These are phyloP conservation scores for Rhimphoctona megacephalus DNA, from an alignment of 2,888 invertebrate species.

Conservation along the genomic window DNA sequence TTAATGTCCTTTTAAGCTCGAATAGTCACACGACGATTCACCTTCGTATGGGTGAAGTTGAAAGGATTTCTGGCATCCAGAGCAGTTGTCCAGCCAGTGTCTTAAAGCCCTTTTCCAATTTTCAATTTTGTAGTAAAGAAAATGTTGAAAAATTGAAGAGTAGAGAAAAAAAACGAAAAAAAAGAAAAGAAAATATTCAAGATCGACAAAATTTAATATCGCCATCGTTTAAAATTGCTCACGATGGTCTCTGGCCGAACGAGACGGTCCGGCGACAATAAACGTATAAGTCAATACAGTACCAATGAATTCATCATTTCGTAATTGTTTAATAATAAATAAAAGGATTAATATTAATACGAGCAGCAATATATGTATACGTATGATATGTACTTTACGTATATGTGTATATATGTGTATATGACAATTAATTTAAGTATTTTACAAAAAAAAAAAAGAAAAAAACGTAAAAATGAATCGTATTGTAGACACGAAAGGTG, in stretches of 20 bases:
- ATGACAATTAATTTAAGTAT: slow-evolving; percentile 66
- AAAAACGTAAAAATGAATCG: slow-evolving; percentile 41
- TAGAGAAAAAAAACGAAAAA: slow-evolving; percentile 1
- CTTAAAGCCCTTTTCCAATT: background rate
- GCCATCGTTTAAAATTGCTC: slow-evolving; percentile 34
- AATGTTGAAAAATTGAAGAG: slow-evolving; percentile 3
- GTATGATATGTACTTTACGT: slow-evolving; percentile 26
- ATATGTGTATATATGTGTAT: slow-evolving; percentile 72
- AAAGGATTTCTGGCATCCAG: background rate
- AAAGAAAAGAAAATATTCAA: background rate
- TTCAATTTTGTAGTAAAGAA: slow-evolving; percentile 24
- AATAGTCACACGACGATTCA: background rate
- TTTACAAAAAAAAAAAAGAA: slow-evolving; percentile 49
- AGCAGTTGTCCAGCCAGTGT: background rate
- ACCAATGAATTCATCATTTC: slow-evolving; percentile 66
- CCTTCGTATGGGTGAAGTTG: background rate
- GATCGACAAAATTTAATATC: slow-evolving; percentile 25
- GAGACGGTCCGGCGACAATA: slow-evolving; percentile 63
- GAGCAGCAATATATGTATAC: slow-evolving; percentile 70
- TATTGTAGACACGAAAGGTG: slow-evolving; percentile 57
- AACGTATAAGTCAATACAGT: slow-evolving; percentile 69
- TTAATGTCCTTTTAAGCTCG: background rate
- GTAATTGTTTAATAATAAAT: slow-evolving; percentile 57
- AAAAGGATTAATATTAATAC: slow-evolving; percentile 43
- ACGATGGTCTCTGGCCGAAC: slow-evolving; percentile 47